These are phyloP conservation scores for Alauda arvensis DNA, from an alignment of 2,797 vertebrate species.

Conservation along the genomic window DNA sequence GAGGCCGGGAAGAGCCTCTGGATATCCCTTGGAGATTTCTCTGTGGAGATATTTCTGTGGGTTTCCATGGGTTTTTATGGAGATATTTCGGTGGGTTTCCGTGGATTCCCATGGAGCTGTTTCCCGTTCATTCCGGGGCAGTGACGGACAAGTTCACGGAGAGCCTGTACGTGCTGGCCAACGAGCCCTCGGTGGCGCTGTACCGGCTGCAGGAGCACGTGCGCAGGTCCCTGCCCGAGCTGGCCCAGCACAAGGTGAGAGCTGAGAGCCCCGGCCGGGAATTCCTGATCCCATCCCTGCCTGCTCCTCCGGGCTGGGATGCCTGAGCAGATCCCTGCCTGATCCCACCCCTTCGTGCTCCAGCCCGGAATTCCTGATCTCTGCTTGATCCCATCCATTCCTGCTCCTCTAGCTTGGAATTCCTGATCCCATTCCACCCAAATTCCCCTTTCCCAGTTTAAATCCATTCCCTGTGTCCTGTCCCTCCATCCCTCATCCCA, in stretches of 20 bases:
- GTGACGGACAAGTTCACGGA: slow-evolving; percentile 95
- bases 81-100: no score
- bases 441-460: rapidly evolving
- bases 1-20: background rate
- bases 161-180: slow-evolving; percentile 94
- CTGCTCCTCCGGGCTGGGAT: no score
- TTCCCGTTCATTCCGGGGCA: slow-evolving; percentile 19
- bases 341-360: no score
- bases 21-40: background rate
- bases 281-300: no score
- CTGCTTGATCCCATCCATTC: no score
- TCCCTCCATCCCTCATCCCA: rapidly evolving
- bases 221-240: slow-evolving; percentile 87
- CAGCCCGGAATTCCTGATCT: no score
- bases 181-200: slow-evolving; percentile 93
- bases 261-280: no score
- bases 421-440: background rate
- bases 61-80: no score
- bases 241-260: slow-evolving; percentile 88
- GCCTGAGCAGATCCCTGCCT: no score
- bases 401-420: no score
- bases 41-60: no score
- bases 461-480: background rate
- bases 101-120: background rate
- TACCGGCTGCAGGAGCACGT: slow-evolving; percentile 96